phyloP scores from a whole-genome alignment of 2,888 invertebrate species.

The Leptopilina myrica region DNA sequence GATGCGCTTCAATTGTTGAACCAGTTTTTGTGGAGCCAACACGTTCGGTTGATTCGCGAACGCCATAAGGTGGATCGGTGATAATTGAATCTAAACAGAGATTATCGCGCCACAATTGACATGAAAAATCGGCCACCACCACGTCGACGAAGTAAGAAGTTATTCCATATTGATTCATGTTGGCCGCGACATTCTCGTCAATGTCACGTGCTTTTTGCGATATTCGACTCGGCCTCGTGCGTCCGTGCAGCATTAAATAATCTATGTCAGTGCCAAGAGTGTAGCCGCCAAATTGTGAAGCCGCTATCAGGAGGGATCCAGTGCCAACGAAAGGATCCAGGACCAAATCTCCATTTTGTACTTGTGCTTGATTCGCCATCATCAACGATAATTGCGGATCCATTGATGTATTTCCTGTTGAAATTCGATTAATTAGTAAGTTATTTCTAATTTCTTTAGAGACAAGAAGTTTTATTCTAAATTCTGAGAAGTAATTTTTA shows the following conservation, averaged over 20 bases:
- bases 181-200: slow-evolving; percentile 92
- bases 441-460: too few relatives aligned
- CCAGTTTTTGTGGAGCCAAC: slow-evolving; percentile 82
- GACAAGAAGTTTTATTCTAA: too few relatives aligned
- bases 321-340: slow-evolving; percentile 97
- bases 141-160: slow-evolving; percentile 89
- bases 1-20: slow-evolving; percentile 82
- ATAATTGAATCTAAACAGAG: slow-evolving; percentile 93
- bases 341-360: slow-evolving; percentile 84
- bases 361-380: slow-evolving; percentile 96
- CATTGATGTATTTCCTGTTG: slow-evolving; percentile 96
- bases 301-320: slow-evolving; percentile 90
- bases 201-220: slow-evolving; percentile 85
- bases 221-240: slow-evolving; percentile 88
- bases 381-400: slow-evolving; percentile 95
- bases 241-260: slow-evolving; percentile 94
- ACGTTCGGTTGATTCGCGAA: slow-evolving; percentile 94
- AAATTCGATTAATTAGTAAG: not conserved
- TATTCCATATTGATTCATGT: slow-evolving; percentile 92
- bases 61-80: slow-evolving; percentile 99
- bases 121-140: slow-evolving; percentile 93
- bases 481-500: too few relatives aligned
- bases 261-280: slow-evolving; percentile 96
- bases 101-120: slow-evolving; percentile 85
- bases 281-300: slow-evolving; percentile 91